Evolutionary conservation across 2,797 vertebrate species (phyloP), one percentile per base, ranked within the genome.

Genomic region (Cottoperca gobio): DNA sequence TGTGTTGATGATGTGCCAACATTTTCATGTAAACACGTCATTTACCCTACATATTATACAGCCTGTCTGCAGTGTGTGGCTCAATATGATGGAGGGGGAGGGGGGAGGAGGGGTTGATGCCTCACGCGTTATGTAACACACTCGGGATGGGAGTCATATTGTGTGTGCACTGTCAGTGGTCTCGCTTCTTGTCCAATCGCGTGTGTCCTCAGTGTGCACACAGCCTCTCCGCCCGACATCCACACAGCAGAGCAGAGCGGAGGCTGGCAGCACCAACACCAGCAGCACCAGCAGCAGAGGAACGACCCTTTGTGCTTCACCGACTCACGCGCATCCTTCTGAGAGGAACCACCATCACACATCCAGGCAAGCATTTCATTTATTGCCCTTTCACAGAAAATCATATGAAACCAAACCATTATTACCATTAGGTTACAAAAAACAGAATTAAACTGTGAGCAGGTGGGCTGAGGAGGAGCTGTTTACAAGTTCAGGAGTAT

Each of bases 81-180:
- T 6, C 55, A 48, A n/a, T 42, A 33, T 3, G 59, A 10, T 46
- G 45, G 17, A 50, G 45, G 55, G 46, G 65, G 35, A 24, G 54
- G 61, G 35, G 24, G 54, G n/a, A n/a, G n/a, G 60, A 31, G 45
- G 65, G 85, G 89, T 93, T 91, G 78, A 85, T 52, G 75, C 67
- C 50, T 71, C 58, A 0, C 63, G 54, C 37, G 78, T 95, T 95
- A 93, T 92, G 92, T 94, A 95, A 95, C 89, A 73, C 85, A 76
- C 85, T 76, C 39, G 82, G 70, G 86, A 76, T 76, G 88, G 66
- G 23, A 24, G 87, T 88, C 84, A 73, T 83, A 57, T 45, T 77
- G 86, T 62, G 75, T 78, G 75, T 65, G 83, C 69, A 33, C 78
- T 37, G 77, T 82, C 81, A 76, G 69, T 75, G 88, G 49, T 86